These are phyloP conservation scores for Listronotus bonariensis DNA, from an alignment of 1,140 invertebrate species.

Conservation along the genomic window DNA sequence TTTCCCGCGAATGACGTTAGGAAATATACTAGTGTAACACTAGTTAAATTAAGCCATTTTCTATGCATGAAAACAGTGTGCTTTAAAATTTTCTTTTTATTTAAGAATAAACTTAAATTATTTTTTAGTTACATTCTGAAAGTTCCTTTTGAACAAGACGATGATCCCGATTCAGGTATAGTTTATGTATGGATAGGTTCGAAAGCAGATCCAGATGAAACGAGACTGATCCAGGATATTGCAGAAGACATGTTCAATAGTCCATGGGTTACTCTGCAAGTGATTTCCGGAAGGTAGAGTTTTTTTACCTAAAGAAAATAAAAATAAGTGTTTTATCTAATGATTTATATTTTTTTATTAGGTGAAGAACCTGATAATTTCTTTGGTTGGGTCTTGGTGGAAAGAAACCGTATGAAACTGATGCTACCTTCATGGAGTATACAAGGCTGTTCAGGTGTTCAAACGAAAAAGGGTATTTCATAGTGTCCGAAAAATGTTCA, in stretches of 20 bases:
- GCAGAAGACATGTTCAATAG: constrained; percentile 93
- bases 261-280: constrained; percentile 83
- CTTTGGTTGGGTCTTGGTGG: constrained; percentile 95
- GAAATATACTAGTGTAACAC: too few relatives aligned
- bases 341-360: background rate
- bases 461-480: constrained; percentile 99
- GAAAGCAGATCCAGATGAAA: constrained; percentile 86
- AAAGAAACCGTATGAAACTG: constrained; percentile 87
- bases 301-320: too few relatives aligned
- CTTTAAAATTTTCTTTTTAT: too few relatives aligned
- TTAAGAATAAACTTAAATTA: too few relatives aligned
- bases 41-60: too few relatives aligned
- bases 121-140: constrained; percentile 88
- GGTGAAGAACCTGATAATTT: constrained; percentile 98
- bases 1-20: too few relatives aligned
- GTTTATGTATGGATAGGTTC: constrained; percentile 98
- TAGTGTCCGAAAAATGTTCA: constrained; percentile 98
- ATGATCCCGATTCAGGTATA: constrained; percentile 87
- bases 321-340: too few relatives aligned
- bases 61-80: too few relatives aligned
- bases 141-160: constrained; percentile 91
- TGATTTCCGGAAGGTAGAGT: constrained; percentile 80
- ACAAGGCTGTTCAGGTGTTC: constrained; percentile 97
- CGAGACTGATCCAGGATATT: constrained; percentile 88
- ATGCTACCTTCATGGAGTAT: constrained; percentile 93